Percentiles rank a stretch among this genome's conserved stretches.
phyloP scores from a whole-genome alignment of 2,113 vertebrate species.

The Stegostoma tigrinum region DNA sequence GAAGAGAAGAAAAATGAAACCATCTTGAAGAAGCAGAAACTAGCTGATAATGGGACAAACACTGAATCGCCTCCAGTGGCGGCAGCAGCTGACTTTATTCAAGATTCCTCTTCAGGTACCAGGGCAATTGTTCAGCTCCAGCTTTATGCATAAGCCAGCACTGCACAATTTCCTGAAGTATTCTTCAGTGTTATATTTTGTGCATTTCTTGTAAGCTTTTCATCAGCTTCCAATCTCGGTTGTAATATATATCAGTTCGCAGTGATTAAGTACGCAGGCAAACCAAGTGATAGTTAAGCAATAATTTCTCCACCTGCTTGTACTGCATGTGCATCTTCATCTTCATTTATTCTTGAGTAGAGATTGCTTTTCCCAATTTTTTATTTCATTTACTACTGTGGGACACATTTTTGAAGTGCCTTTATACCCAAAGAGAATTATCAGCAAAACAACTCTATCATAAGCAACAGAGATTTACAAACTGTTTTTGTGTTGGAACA shows the following conservation, averaged over 20 bases:
- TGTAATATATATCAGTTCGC: background rate
- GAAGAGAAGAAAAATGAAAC: constrained; percentile 34
- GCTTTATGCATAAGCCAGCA: background rate
- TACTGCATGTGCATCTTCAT: background rate
- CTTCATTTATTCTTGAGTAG: background rate
- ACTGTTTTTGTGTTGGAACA: background rate
- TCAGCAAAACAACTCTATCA: background rate
- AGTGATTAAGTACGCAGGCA: background rate
- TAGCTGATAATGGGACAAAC: constrained; percentile 53
- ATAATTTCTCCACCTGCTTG: background rate
- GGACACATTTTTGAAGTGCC: background rate
- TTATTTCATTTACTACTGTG: background rate
- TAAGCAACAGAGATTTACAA: background rate
- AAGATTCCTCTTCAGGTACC: constrained; percentile 59
- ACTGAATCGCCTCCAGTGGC: constrained; percentile 47
- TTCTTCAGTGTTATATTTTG: background rate
- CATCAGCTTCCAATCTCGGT: background rate
- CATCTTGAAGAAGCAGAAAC: constrained; percentile 53
- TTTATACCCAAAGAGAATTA: background rate
- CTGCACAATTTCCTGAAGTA: background rate
- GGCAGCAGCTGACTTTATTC: constrained; percentile 45
- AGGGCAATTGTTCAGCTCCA: background rate
- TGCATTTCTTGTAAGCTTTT: background rate
- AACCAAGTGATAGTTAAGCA: background rate
- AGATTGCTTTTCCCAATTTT: background rate